Evolutionary conservation across 2,113 vertebrate genomes (phyloP), one percentile per base, ranked within the genome.

Genomic region (Halichoeres trimaculatus): DNA sequence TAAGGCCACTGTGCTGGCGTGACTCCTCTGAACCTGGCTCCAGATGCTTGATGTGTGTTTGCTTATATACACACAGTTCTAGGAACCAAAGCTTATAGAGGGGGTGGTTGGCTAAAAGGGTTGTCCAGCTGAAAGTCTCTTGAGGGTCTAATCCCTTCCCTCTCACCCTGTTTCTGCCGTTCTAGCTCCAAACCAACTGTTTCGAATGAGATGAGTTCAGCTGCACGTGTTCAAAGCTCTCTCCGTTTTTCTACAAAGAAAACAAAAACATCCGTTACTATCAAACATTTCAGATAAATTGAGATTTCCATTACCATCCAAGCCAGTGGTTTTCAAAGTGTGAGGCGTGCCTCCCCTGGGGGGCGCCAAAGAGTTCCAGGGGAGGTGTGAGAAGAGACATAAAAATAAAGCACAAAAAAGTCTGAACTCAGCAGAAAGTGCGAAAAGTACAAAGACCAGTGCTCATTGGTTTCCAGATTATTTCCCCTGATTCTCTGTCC

Each of bases 191-290:
- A 20, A 94, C 92, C 82, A 93, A 85, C 85, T 95, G 95, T 93
- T 98, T 96, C 70, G 96, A 94, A 85, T 96, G 95, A 67, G 96
- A 96, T 8, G 96, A 96, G 92, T 98, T 98, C 77, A 99, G 92
- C 68, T 98, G 98, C 88, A 99, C 95, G 22, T 97, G 96, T 91
- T 99, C 97, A 82, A 96, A 96, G 86, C 88, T 84, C 77, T 97
- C 95, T 78, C 95, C 94, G 62, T 97, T 99, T 83, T 96, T 95
- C 98, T 99, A 88, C 40, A 92, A 93, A 56, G 40, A 82, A 82
- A 90, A 17, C 36, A 78, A 16, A 57, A 64, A 63, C 0, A 23
- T 22, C 58, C 3, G 56, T 64, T 10, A 2, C 10, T 59, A 6
- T 5, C 20, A 45, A 1, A 16, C 17, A 26, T 70, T 70, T 34